Evolutionary conservation across 2,888 invertebrate genomes (phyloP), one percentile per base, ranked within the genome.

Genomic region (Tiliacea citrago): DNA sequence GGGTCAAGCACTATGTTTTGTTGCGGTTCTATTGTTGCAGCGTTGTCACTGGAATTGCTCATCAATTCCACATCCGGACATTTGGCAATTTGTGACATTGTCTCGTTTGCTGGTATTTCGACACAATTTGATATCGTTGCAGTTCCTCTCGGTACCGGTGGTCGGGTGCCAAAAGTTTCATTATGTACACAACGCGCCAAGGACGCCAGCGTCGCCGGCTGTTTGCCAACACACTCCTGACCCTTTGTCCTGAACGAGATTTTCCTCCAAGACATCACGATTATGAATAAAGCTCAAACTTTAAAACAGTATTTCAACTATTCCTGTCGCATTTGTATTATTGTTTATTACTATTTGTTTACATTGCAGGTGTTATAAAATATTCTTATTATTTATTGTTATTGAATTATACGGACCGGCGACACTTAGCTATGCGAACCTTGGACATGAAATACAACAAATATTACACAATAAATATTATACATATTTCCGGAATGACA

Each of bases 221-320:
- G 63, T 75, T 79, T 82, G 51, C 87, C 86, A 68, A 77, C 83
- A 83, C 73, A 81, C 55, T 90, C 86, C 78, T 58, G 73, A 62
- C 39, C 49, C 76, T 90, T 90, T 58, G 86, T 89, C 77, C 77
- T 88, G 60, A 90, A 91, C 49, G 90, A 90, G 47, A 89, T 82
- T 84, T 86, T 90, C 73, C 83, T 88, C 84, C 82, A 89, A 62
- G 92, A 90, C 92, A 93, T 92, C 51, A 63, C 77, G 76, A 35
- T 68, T 66, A 66, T 45, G 35, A 75, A 47, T 77, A 63, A 60
- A 66, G 68, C 21, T 39, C 18, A 55, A 74, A 53, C 42, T 35
- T 73, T 68, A 71, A 63, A 47, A 57, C 57, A 73, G 18, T 47
- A 73, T 75, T 65, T 70, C 12, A 68, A 49, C 29, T 13, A 47